phyloP scores from a whole-genome alignment of 2,113 vertebrate genomes.

The Oriolus oriolus region DNA sequence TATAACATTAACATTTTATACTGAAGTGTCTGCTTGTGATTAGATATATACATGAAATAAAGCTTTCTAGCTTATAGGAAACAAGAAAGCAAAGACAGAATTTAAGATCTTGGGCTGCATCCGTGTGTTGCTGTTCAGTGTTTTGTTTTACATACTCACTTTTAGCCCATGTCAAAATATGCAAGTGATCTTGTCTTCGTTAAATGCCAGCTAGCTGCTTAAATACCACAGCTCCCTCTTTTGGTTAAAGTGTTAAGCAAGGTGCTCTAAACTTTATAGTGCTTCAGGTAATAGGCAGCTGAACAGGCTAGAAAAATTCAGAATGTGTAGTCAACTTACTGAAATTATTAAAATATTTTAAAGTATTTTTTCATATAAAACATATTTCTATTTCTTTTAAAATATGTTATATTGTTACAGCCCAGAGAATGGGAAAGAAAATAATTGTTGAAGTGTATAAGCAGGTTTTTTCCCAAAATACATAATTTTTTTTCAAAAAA shows the following conservation, averaged over 20 bases:
- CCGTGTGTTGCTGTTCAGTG: neutral
- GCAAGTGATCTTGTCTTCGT: neutral
- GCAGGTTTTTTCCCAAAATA: neutral
- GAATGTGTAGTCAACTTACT: neutral
- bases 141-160: neutral
- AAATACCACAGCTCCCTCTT: neutral
- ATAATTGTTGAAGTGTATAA: neutral
- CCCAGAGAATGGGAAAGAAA: neutral
- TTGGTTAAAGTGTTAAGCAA: neutral
- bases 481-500: neutral
- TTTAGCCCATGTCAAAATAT: neutral
- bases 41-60: neutral
- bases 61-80: neutral
- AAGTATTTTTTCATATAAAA: neutral
- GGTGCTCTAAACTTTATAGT: neutral
- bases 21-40: neutral
- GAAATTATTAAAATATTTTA: neutral
- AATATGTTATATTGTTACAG: neutral
- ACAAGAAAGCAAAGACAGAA: neutral
- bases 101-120: neutral
- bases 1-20: neutral
- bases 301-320: neutral
- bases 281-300: neutral
- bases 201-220: neutral
- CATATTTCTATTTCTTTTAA: neutral